Evolutionary conservation across 2,113 vertebrate species (phyloP).

Genomic region (Caranx melampygus): DNA sequence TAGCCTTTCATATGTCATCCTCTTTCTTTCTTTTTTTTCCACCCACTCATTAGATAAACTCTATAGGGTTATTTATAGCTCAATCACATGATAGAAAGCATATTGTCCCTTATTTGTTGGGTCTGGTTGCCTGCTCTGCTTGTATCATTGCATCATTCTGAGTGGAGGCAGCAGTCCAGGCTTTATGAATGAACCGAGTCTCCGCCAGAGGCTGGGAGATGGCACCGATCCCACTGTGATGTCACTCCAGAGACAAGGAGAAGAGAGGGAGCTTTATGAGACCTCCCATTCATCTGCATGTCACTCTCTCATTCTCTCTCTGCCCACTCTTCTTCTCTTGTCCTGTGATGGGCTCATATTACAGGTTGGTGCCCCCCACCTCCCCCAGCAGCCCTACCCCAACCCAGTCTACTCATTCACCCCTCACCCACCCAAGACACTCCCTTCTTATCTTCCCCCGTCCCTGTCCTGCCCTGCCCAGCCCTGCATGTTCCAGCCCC

Average conservation of each 20-base stretch:
- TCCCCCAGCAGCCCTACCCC: not conserved
- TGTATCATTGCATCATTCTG: slow-evolving; percentile 79
- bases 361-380: slow-evolving; percentile 78
- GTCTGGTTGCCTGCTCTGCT: slow-evolving; percentile 73
- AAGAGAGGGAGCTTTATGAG: slow-evolving; percentile 74
- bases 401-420: not conserved
- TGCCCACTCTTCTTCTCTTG: slow-evolving; percentile 55
- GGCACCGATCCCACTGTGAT: slow-evolving; percentile 82
- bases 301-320: slow-evolving; percentile 9
- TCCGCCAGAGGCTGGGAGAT: slow-evolving; percentile 75
- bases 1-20: slow-evolving; percentile 26
- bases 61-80: slow-evolving; percentile 75
- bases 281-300: slow-evolving; percentile 79
- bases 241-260: slow-evolving; percentile 77
- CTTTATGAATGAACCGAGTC: slow-evolving; percentile 84
- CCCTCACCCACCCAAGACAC: slow-evolving; percentile 65
- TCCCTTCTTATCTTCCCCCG: slow-evolving; percentile 44
- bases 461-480: slow-evolving; percentile 41
- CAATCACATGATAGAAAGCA: slow-evolving; percentile 62
- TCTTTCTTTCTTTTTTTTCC: slow-evolving; percentile 16
- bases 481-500: slow-evolving; percentile 38
- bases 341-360: slow-evolving; percentile 81
- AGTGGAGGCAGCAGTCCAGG: slow-evolving; percentile 67
- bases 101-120: slow-evolving; percentile 70
- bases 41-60: slow-evolving; percentile 51